phyloP scores from a whole-genome alignment of 2,888 invertebrate species.

The Synergus laeviventris region DNA sequence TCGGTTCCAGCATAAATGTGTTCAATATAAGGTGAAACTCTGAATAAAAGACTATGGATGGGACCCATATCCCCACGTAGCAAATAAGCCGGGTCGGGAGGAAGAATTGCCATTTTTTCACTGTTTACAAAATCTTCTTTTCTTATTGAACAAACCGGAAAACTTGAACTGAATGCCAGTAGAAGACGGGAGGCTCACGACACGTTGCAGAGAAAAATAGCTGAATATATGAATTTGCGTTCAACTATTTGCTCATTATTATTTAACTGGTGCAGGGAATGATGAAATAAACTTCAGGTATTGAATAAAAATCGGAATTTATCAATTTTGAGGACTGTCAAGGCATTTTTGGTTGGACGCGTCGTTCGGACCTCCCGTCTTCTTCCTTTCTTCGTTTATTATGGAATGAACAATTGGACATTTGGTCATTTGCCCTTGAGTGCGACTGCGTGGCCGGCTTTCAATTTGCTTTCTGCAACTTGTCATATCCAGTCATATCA shows the following conservation, averaged over 20 bases:
- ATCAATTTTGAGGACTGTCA: constrained; percentile 50
- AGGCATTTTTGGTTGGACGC: constrained; percentile 50
- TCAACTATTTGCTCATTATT: constrained; percentile 44
- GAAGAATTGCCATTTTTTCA: constrained; percentile 80
- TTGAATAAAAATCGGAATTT: constrained; percentile 32
- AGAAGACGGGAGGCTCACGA: constrained; percentile 59
- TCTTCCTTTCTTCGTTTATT: constrained; percentile 48
- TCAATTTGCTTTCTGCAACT: no score
- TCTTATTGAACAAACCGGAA: background rate
- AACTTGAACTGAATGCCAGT: constrained; percentile 39
- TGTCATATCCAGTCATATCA: background rate
- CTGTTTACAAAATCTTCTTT: background rate
- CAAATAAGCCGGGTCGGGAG: constrained; percentile 87
- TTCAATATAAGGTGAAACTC: constrained; percentile 66
- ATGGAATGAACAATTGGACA: no score
- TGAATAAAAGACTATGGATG: constrained; percentile 84
- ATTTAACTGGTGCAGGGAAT: constrained; percentile 31
- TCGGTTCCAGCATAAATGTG: constrained; percentile 86
- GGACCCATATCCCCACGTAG: constrained; percentile 85
- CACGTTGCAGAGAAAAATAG: constrained; percentile 46
- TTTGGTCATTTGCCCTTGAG: constrained; percentile 6
- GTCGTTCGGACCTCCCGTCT: constrained; percentile 55
- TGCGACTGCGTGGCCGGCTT: background rate
- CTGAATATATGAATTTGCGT: constrained; percentile 39
- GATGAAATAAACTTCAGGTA: constrained; percentile 27